Conservation (phyloP, 2,797 vertebrate species). For the Pangasius mekongensis region DNA sequence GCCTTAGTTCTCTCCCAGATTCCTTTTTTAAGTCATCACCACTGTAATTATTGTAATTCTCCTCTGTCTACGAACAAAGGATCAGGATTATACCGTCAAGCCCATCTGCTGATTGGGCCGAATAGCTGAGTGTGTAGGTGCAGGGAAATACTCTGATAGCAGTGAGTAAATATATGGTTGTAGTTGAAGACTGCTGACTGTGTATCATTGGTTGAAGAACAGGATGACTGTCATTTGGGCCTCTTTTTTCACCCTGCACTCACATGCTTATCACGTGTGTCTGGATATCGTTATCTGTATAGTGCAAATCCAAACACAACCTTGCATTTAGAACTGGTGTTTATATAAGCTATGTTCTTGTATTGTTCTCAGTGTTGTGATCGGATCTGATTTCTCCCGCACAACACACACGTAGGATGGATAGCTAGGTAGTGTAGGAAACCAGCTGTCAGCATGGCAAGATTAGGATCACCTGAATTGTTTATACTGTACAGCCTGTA, state of each 20-base stretch:
- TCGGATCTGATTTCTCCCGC: not conserved
- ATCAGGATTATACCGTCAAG: slow-evolving; percentile 56
- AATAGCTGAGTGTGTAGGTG: not conserved
- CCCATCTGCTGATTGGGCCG: slow-evolving; percentile 29
- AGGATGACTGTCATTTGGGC: not conserved
- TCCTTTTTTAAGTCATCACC: slow-evolving; percentile 44
- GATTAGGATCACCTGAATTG: not conserved
- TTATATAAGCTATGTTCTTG: not conserved
- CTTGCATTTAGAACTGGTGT: not conserved
- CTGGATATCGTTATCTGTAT: not conserved
- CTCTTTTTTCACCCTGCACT: not conserved
- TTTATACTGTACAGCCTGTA: not conserved
- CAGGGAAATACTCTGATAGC: slow-evolving; percentile 3
- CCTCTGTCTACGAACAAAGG: slow-evolving; percentile 64
- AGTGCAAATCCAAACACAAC: not conserved
- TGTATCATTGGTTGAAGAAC: not conserved
- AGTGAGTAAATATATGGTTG: not conserved
- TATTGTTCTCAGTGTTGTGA: not conserved
- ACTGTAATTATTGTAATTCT: slow-evolving; percentile 69
- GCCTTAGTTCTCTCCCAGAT: slow-evolving; percentile 25
- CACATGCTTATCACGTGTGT: not conserved
- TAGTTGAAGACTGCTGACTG: not conserved
- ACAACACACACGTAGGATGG: too few species aligned
- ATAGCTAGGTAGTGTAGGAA: not conserved
- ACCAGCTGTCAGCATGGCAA: not conserved